A percentile compares a stretch with the other conserved stretches of the same genome.
Evolutionary conservation across 1,140 invertebrate genomes (phyloP).

Genomic region (Eupeodes corollae): DNA sequence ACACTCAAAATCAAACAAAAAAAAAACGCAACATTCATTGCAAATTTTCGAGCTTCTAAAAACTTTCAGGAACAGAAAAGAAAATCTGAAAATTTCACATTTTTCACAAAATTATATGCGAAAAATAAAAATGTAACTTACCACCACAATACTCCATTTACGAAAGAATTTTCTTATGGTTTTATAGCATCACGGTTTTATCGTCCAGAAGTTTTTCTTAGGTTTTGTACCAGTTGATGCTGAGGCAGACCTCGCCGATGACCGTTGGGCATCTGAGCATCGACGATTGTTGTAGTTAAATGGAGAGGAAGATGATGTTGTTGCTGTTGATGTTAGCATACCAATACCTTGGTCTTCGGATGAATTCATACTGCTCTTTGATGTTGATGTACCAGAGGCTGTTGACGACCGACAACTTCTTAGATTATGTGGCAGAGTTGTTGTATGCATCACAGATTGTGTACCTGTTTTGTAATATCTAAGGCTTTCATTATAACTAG

Average conservation of each 20-base stretch:
- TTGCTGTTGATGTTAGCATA: conserved; percentile 1
- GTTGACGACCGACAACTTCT: conserved; percentile 30
- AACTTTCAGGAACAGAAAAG: too few species aligned
- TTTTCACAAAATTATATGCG: too few species aligned
- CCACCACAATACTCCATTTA: conserved; percentile 35
- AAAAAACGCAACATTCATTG: too few species aligned
- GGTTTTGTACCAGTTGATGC: conserved; percentile 28
- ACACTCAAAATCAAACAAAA: too few species aligned
- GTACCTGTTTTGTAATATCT: conserved; percentile 38
- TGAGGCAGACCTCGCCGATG: conserved; percentile 18
- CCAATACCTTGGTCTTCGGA: conserved; percentile 30
- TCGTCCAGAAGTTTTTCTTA: conserved; percentile 35
- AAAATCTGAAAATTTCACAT: too few species aligned
- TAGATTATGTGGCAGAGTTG: conserved; percentile 26
- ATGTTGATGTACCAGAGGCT: conserved; percentile 29
- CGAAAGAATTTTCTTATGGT: conserved; percentile 30
- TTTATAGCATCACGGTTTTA: conserved; percentile 37
- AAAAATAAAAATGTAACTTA: conserved; percentile 14
- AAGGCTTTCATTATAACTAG: conserved; percentile 58
- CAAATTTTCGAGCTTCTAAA: too few species aligned
- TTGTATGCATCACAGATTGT: conserved; percentile 13
- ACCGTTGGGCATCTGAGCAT: conserved; percentile 25
- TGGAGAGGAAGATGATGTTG: conserved; percentile 4
- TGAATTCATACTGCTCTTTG: conserved; percentile 33
- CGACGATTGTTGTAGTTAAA: conserved; percentile 25